Base-by-base conservation (phyloP, 2,113 vertebrate species). In the Perognathus longimembris region DNA sequence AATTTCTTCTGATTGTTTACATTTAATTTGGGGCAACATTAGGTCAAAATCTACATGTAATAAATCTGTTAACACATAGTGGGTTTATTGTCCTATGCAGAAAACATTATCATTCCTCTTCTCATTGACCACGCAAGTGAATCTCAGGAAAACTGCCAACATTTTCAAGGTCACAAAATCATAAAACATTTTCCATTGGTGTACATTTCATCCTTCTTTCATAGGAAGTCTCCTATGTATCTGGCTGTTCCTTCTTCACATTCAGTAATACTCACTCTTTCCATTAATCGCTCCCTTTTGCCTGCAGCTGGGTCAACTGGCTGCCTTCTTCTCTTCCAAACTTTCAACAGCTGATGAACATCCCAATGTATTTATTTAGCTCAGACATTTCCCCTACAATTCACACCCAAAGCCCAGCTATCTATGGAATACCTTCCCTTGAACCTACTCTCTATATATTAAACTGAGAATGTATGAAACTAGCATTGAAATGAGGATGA, bases 151-250 rank as follows among this genome's bases (percentile, higher is more conserved):
- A 15, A 78, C 10, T 73, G 2, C 12, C 77, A 85, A 61, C 1
- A 38, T 85, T 45, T 59, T 92, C 75, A 57, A 81, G 59, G n/a
- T 89, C 26, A 92, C 28, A 67, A 76, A 80, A n/a, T 40, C 54
- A 64, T 40, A 11, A 79, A 67, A 66, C 0, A 40, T 87, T 87
- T 80, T 36, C 22, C 45, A 12, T 6, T 73, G n/a, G 6, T 50
- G 20, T 40, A 78, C 8, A 45, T 7, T 69, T 24, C 30, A 61
- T 63, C 2, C 11, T 9, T 6, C 5, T 59, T 66, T 78, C 24
- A 21, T 77, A 69, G 24, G 15, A 59, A 71, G 76, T 42, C 32
- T 85, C 54, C 74, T 69, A 21, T 1, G 24, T 14, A 1, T 38
- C 6, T 88, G 11, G 24, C 20, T 78, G 34, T 21, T 73, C 8